Evolutionary conservation across 2,113 vertebrate species (phyloP), one percentile per base, ranked within the genome.

Genomic region (Hydrolagus affinis): DNA sequence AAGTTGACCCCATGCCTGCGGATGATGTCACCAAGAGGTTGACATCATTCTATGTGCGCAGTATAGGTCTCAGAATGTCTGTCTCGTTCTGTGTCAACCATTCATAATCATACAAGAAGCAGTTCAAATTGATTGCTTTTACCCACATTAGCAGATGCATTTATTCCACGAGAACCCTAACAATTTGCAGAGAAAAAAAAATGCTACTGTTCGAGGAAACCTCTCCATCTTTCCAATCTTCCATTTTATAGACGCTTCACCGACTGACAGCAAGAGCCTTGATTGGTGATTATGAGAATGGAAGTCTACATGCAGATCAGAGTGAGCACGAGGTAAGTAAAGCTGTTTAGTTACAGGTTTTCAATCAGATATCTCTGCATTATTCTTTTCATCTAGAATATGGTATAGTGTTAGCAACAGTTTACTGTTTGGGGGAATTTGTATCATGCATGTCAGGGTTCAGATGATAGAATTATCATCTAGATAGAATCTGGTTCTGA

Each of bases 201-300:
- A 59, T 8, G 21, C 25, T 25, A 71, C n/a, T 44, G 44, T 44
- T 6, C 44, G 23, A 60, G 59, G 12, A 14, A 12, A 87, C 11
- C 74, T 11, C 78, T 0, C 70, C 8, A 25, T 11, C 68, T 23
- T 87, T 21, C n/a, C 56, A 32, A 62, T 14, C 21, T 86, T 21
- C 89, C 60, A 85, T 85, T 85, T 62, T 86, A 11, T 87, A 97
- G 96, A 92, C 96, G 86, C 93, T 97, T 86, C 96, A 97, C 89
- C 96, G 94, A 80, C 93, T 97, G 59, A 93, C 95, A 62, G 95
- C 96, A 0, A 93, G 91, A 86, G 96, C 96, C 11, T 70, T 97
- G 62, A 96, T 97, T 89, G 91, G 92, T 86, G 96, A 97, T 76
- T 96, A 94, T 12, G 96, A 97, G 88, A 92, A 96, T 3, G 95